Conservation (phyloP, 2,113 vertebrate genomes). For the Fukomys damarensis region DNA sequence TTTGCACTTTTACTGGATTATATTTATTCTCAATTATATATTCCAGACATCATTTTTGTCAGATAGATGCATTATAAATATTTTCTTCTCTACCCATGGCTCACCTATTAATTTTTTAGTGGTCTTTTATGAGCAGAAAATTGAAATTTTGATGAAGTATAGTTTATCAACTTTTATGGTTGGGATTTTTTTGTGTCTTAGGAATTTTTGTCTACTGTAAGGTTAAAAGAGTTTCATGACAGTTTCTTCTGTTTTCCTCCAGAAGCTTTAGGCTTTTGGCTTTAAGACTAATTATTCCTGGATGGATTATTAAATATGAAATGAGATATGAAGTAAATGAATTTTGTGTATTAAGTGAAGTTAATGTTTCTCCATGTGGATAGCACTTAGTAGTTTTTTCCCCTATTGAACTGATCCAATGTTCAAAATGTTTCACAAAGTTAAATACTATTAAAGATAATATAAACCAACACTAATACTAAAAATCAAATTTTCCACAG, state of each 20-base stretch:
- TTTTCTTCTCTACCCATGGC: background rate
- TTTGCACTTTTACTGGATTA: background rate
- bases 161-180: constrained; percentile 3
- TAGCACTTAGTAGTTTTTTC: background rate
- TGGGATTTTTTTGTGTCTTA: background rate
- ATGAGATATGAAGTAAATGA: background rate
- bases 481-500: constrained; percentile 1
- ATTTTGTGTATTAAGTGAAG: background rate
- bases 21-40: constrained; percentile 15
- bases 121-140: background rate
- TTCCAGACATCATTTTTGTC: background rate
- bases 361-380: background rate
- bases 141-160: constrained; percentile 30
- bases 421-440: constrained; percentile 26
- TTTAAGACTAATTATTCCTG: background rate
- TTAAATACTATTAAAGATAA: background rate
- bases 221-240: background rate
- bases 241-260: background rate
- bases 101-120: constrained; percentile 46
- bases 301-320: background rate
- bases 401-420: background rate
- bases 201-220: background rate
- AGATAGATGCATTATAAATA: background rate
- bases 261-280: constrained; percentile 2
- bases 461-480: background rate